Base-by-base conservation (phyloP, 64 coral and sea anemone species). In the Anthopleura sola region DNA sequence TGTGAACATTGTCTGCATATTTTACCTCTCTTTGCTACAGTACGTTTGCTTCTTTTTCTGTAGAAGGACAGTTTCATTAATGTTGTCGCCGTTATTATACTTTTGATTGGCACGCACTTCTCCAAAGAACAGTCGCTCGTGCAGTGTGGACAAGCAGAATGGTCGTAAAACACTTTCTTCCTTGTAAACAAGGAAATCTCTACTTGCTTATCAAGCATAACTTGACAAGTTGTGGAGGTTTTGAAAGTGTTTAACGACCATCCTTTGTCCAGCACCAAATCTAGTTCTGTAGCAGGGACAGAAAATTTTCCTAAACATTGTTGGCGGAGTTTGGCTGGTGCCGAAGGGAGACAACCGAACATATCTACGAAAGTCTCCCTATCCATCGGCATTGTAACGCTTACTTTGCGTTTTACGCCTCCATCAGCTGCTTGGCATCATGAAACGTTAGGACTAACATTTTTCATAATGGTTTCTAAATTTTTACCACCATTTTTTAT, bases 231-330 rank as follows among this genome's bases (percentile, higher is more conserved):
- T 54, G 88, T 85, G 1, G 88, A 90, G 37, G 88, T 84, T 58
- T 84, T 84, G 60, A 85, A 90, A 79, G 88, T 85, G 53, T 90
- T 90, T 55, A 78, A 56, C 54, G 88, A 85, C 88, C 88, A 90
- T 37, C 88, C 71, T 1, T 50, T 19, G 44, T 62, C 16, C 88
- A 90, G 47, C 36, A 90, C 78, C 21, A 6, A 37, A 75, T 89
- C 79, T 80, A 89, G 79, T 24, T 90, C 83, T 9, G 50, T 36
- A 49, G 83, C 56, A 36, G 88, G 46, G 46, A 48, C 46, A n/a
- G n/a, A n/a, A n/a, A n/a, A n/a, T n/a, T n/a, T n/a, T n/a, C n/a
- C n/a, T n/a, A n/a, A n/a, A n/a, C n/a, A n/a, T 48, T 48, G 46
- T 48, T 48, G 46, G 46, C 46, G 46, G 2, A 58, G 17, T 2